These are phyloP conservation scores for Drosophila tsacasi DNA, from an alignment of 1,140 invertebrate genomes.

Conservation along the genomic window DNA sequence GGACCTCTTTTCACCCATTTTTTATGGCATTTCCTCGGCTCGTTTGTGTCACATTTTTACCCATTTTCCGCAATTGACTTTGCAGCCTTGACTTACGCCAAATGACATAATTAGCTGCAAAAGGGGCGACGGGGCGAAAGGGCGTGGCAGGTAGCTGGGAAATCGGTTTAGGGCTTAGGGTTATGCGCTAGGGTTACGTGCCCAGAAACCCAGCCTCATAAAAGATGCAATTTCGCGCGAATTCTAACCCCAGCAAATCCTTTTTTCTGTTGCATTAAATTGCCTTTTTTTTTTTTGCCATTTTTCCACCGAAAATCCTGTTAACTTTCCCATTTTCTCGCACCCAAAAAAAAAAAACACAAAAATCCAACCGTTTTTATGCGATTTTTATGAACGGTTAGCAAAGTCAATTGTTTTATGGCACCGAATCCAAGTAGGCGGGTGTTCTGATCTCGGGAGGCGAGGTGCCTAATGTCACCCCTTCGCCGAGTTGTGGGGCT, in stretches of 20 bases:
- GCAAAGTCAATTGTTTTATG: slow-evolving; percentile 80
- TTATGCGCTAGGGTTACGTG: slow-evolving; percentile 55
- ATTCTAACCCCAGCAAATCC: slow-evolving; percentile 71
- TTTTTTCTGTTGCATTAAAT: slow-evolving; percentile 64
- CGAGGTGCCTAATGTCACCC: background rate
- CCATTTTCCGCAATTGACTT: slow-evolving; percentile 74
- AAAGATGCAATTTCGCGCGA: slow-evolving; percentile 73
- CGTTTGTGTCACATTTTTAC: slow-evolving; percentile 48
- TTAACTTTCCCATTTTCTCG: slow-evolving; percentile 50
- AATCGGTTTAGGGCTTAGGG: slow-evolving; percentile 24
- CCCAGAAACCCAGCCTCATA: slow-evolving; percentile 44
- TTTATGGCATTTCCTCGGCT: slow-evolving; percentile 31
- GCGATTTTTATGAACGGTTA: slow-evolving; percentile 49
- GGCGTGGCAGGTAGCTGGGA: slow-evolving; percentile 55
- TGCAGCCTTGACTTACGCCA: slow-evolving; percentile 76
- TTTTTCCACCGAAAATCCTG: slow-evolving; percentile 32
- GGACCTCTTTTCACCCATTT: slow-evolving; percentile 19
- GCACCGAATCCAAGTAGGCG: slow-evolving; percentile 17
- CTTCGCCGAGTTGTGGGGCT: background rate
- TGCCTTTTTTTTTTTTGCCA: slow-evolving; percentile 20
- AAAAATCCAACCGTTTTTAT: slow-evolving; percentile 17
- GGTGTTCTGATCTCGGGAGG: background rate
- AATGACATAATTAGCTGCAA: slow-evolving; percentile 73
- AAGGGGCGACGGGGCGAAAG: slow-evolving; percentile 19
- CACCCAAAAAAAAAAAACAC: background rate